Percentiles rank a stretch among this genome's conserved stretches.
Conservation (phyloP, 2,888 invertebrate species). For the Cosmorhoe ocellata region DNA sequence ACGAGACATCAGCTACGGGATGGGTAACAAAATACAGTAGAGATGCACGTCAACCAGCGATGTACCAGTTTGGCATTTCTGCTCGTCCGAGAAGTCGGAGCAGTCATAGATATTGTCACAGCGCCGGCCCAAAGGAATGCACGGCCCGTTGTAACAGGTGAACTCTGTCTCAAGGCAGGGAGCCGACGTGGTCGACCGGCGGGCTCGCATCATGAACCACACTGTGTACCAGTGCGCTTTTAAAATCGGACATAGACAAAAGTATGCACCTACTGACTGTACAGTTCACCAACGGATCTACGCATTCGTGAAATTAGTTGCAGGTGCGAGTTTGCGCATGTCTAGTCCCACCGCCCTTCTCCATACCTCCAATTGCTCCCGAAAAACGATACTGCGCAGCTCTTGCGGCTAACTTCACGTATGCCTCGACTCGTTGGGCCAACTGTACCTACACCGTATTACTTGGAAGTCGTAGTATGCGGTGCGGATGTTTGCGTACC, state of each 20-base stretch:
- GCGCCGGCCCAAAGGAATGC: slow-evolving; percentile 89
- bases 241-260: not conserved
- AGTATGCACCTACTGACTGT: too few relatives aligned
- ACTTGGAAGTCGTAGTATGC: too few relatives aligned
- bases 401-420: too few relatives aligned
- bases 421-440: too few relatives aligned
- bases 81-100: slow-evolving; percentile 94
- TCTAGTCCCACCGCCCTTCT: too few relatives aligned
- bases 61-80: slow-evolving; percentile 88
- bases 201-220: slow-evolving; percentile 62
- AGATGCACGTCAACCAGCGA: slow-evolving; percentile 5
- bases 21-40: slow-evolving; percentile 3
- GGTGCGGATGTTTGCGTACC: too few relatives aligned
- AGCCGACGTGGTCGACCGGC: slow-evolving; percentile 54
- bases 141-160: slow-evolving; percentile 87
- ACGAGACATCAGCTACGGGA: not conserved
- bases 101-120: slow-evolving; percentile 96
- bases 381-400: too few relatives aligned
- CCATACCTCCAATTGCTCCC: too few relatives aligned
- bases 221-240: slow-evolving; percentile 46
- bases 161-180: slow-evolving; percentile 86
- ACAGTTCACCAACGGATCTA: too few relatives aligned
- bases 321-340: too few relatives aligned
- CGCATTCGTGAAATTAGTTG: too few relatives aligned
- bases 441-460: too few relatives aligned